Base-by-base conservation (phyloP, 92 coral and sea anemone species). In the Virgularia gustaviana region DNA sequence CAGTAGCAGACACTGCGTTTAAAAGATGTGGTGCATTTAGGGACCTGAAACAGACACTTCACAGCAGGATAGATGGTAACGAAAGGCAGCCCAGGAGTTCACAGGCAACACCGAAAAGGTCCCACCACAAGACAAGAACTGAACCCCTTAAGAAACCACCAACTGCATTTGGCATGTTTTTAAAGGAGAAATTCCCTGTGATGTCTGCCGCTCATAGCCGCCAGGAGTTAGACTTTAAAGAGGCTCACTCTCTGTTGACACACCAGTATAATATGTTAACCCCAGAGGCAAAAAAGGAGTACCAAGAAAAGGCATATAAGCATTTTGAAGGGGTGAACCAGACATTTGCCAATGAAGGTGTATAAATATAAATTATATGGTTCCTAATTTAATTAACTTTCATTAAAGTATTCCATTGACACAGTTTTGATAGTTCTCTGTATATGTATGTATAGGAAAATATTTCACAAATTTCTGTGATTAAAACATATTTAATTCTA, bases 1-100 rank as follows among this genome's bases (percentile, higher is more conserved):
- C 49, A n/a, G 70, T 62, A 9, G 70, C 49, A 11, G 70, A 62
- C 18, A 62, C 70, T 13, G 55, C 55, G 22, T 47, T 47, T n/a
- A 62, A 36, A 9, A 45, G 70, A 12, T 35, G 49, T 37, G 70
- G 70, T 9, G 70, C 70, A 35, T 62, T 62, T 29, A 62, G 49
- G 38, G 70, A 62, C 18, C 70, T 62, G 23, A 62, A 62, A 31
- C 49, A 62, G 18, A 62, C n/a, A n/a, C 6, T 62, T 4, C 70
- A 62, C 23, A 15, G 49, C 49, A 62, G 49, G 19, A 49, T 49
- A 9, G 29, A 35, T 35, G 70, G 70, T n/a, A 24, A 12, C 8
- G 49, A 35, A 62, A 35, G 70, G 42, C 4, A 8, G 9, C 19
- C 49, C 18, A 62, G 19, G 9, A 3, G 47, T 12, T 28, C 49